Percentiles rank a stretch among this genome's conserved stretches.
Evolutionary conservation across 2,113 vertebrate species (phyloP).

Genomic region (Triplophysa dalaica): DNA sequence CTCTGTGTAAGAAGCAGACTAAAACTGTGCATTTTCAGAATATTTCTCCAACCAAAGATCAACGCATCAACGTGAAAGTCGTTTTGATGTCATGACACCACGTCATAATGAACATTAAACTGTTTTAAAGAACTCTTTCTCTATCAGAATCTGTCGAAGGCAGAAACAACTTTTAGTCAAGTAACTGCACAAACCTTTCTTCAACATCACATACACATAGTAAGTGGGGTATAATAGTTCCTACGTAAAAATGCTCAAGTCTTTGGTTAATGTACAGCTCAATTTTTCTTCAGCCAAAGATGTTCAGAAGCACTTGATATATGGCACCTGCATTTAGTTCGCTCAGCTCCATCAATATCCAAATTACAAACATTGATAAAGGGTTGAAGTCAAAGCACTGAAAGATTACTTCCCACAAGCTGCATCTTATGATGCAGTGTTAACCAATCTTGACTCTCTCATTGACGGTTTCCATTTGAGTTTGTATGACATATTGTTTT

Average conservation of each 20-base stretch:
- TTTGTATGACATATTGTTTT: not conserved
- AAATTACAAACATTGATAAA: constrained; percentile 66
- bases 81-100: too few species aligned
- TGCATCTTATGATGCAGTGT: constrained; percentile 1
- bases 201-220: not conserved
- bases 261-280: not conserved
- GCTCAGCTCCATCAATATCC: constrained; percentile 55
- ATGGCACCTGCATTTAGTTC: constrained; percentile 53
- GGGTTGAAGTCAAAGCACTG: constrained; percentile 60
- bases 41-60: too few species aligned
- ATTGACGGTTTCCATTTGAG: not conserved
- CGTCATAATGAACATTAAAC: too few species aligned
- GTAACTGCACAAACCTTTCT: not conserved
- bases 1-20: too few species aligned
- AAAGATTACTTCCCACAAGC: constrained; percentile 52
- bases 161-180: not conserved
- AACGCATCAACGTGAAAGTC: too few species aligned
- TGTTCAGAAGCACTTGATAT: constrained; percentile 42
- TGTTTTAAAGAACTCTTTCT: too few species aligned
- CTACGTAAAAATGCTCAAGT: not conserved
- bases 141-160: too few species aligned
- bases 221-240: not conserved
- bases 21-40: too few species aligned
- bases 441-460: constrained; percentile 24
- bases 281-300: not conserved